Conservation (phyloP, 2,888 invertebrate genomes). For the Trichogramma dendrolimi region DNA sequence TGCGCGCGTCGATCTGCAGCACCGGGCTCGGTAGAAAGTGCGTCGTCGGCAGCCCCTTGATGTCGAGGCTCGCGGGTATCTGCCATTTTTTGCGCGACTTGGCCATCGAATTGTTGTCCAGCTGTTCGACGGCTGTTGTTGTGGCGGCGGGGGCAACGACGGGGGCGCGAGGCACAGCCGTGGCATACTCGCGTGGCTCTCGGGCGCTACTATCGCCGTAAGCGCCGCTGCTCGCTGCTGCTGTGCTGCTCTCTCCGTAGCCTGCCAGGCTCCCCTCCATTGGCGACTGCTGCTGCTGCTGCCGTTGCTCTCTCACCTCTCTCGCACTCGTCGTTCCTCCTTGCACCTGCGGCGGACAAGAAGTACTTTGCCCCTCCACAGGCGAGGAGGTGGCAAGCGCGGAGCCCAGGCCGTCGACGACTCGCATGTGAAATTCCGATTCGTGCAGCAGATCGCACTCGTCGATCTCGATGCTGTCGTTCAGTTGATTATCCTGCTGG, state of each 20-base stretch:
- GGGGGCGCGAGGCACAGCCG: neutral
- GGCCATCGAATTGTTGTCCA: constrained; percentile 19
- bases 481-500: constrained; percentile 16
- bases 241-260: constrained; percentile 5
- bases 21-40: constrained; percentile 25
- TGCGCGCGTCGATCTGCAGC: constrained; percentile 9
- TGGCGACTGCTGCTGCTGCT: constrained; percentile 2
- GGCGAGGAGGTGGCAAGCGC: constrained; percentile 13
- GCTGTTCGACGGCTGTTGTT: constrained; percentile 7
- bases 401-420: neutral
- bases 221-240: neutral
- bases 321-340: neutral
- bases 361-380: constrained; percentile 12
- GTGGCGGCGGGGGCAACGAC: constrained; percentile 6
- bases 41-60: constrained; percentile 24
- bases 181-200: constrained; percentile 15
- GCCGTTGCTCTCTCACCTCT: neutral
- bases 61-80: constrained; percentile 28
- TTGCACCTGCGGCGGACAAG: neutral
- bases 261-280: constrained; percentile 9
- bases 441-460: constrained; percentile 45
- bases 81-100: constrained; percentile 29
- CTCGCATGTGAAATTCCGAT: constrained; percentile 33
- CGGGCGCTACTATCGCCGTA: constrained; percentile 11
- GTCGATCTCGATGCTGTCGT: constrained; percentile 25